Base-by-base conservation (phyloP, 2,797 vertebrate genomes). In the Smutsia gigantea region DNA sequence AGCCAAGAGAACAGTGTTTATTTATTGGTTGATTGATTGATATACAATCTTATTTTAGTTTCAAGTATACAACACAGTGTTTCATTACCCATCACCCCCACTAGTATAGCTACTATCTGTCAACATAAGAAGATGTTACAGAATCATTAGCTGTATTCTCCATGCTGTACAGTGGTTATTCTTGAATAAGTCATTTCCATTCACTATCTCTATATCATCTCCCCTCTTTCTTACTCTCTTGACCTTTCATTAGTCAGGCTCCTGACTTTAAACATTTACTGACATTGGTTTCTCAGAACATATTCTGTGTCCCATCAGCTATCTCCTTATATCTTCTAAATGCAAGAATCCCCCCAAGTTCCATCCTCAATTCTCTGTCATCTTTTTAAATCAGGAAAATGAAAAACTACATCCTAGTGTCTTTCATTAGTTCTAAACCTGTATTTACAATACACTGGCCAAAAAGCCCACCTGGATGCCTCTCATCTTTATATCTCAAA, bases 361-460 rank as follows among this genome's bases (percentile, higher is more conserved):
- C n/a, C 91, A 2, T 25, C 25, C 39, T 86, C 12, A 31, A 15
- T 75, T 4, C 10, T 79, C n/a, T 74, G 12, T 96, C 69, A 66
- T 93, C 55, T 71, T 39, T 61, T 27, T 81, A 93, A 86, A 71
- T 78, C 29, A 91, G 84, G 92, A 87, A 87, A 92, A 66, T 72
- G 39, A 3, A 53, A 94, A 88, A 68, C 4, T 55, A 2, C 68
- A 93, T 66, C 57, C 13, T 29, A 75, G 21, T 7, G 12, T 79
- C 37, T 93, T 61, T 69, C 14, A 81, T 87, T 78, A 86, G 37
- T 82, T 90, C 39, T 12, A 87, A 31, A 42, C 7, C 18, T 83
- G 7, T 87, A 87, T 84, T 95, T 96, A 57, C 21, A 92, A 59
- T 85, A 31, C 8, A 78, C 39, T 72, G 37, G 1, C 3, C 68